phyloP scores from a whole-genome alignment of 2,113 vertebrate genomes.

The Heterotis niloticus region DNA sequence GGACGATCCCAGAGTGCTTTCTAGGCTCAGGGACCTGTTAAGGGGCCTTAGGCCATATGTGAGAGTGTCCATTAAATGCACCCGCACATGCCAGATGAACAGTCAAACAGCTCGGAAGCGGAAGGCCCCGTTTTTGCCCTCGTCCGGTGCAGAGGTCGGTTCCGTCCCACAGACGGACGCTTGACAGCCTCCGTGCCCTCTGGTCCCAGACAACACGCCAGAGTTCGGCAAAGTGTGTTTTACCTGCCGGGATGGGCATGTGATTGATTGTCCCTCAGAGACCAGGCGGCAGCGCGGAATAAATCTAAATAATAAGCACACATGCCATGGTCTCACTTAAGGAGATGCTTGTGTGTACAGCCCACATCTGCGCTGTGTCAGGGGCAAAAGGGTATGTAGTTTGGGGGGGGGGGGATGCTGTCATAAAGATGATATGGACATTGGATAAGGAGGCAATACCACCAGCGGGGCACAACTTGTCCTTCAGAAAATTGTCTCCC shows the following conservation, averaged over 20 bases:
- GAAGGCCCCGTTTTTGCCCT: not conserved
- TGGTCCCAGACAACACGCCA: not conserved
- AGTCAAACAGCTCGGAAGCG: not conserved
- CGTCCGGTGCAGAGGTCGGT: not conserved
- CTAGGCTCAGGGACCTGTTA: not conserved
- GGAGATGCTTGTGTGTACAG: not conserved
- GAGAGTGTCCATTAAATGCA: not conserved
- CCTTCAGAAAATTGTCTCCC: conserved; percentile 34
- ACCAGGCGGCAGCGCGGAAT: conserved; percentile 4
- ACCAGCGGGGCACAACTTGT: conserved; percentile 30
- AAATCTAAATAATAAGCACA: conserved; percentile 37
- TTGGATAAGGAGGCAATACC: not conserved
- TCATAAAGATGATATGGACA: conserved; percentile 34
- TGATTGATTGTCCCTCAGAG: conserved; percentile 18
- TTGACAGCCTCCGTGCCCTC: not conserved
- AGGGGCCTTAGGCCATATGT: not conserved
- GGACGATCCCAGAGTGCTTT: not conserved
- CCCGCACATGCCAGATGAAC: too few species aligned
- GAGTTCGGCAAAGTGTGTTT: not conserved
- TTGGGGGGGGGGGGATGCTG: conserved; percentile 1
- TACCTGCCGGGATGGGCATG: not conserved
- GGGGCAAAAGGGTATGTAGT: conserved; percentile 32
- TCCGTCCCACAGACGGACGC: not conserved
- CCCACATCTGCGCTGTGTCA: conserved; percentile 34
- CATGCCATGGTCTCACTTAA: conserved; percentile 21